These are phyloP conservation scores for Idaea straminata DNA, from an alignment of 2,888 invertebrate species.

Conservation along the genomic window DNA sequence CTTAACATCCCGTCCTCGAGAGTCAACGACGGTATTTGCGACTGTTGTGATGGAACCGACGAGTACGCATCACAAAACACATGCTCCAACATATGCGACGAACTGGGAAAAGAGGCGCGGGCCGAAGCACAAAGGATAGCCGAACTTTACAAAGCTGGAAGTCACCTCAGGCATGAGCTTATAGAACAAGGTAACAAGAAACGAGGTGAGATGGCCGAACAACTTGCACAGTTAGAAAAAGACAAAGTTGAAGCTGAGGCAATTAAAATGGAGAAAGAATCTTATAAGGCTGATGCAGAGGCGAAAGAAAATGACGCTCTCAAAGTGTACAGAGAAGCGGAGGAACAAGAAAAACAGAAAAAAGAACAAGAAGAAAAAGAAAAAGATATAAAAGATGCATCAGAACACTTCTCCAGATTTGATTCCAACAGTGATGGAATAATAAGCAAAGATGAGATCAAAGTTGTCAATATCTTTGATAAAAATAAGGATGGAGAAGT, in stretches of 20 bases:
- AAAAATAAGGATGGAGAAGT: constrained; percentile 94
- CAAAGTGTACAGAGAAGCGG: constrained; percentile 86
- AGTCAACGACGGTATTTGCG: constrained; percentile 97
- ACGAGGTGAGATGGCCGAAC: constrained; percentile 86
- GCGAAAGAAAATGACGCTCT: constrained; percentile 87
- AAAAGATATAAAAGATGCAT: constrained; percentile 82
- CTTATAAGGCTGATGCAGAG: constrained; percentile 86
- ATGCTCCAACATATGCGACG: constrained; percentile 90
- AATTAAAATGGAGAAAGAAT: constrained; percentile 88
- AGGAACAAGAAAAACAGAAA: constrained; percentile 82
- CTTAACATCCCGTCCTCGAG: constrained; percentile 90
- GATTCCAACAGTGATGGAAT: constrained; percentile 91
- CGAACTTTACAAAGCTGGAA: constrained; percentile 89
- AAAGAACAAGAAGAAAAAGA: constrained; percentile 80
- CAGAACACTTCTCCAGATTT: constrained; percentile 86
- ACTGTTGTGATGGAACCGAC: constrained; percentile 95
- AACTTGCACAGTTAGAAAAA: constrained; percentile 84
- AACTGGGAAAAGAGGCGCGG: constrained; percentile 88
- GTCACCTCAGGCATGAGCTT: constrained; percentile 85
- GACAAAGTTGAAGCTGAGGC: constrained; percentile 89
- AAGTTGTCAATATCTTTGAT: constrained; percentile 89
- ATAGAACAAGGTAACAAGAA: constrained; percentile 87
- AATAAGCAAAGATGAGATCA: constrained; percentile 84
- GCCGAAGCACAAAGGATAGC: constrained; percentile 86
- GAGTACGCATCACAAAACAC: constrained; percentile 84